Conservation (phyloP, 2,113 vertebrate genomes). For the Phainopepla nitens region DNA sequence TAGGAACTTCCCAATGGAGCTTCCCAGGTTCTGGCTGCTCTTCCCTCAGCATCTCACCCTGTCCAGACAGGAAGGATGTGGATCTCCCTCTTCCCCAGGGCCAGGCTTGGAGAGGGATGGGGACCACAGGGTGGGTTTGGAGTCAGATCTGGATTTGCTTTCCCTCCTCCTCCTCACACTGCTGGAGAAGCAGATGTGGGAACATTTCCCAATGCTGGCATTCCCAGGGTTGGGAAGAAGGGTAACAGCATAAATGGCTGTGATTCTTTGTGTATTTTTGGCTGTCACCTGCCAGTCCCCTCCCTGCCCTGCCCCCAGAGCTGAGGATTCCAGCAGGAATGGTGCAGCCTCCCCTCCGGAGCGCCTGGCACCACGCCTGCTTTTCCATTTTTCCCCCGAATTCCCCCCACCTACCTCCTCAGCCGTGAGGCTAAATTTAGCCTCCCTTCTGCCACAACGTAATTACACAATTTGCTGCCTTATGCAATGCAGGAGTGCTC, state of each 20-base stretch:
- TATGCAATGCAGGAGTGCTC: not conserved
- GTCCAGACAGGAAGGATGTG: not conserved
- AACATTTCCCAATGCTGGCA: accelerated
- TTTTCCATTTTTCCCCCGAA: not conserved
- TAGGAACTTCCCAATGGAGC: not conserved
- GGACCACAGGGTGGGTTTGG: accelerated
- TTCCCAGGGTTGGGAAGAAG: not conserved
- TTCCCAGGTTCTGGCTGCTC: not conserved
- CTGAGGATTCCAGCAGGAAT: not conserved
- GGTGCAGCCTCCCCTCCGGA: not conserved
- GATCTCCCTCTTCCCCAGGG: not conserved
- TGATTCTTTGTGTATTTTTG: not conserved
- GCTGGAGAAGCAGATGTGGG: not conserved
- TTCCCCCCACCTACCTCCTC: not conserved
- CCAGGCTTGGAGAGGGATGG: not conserved
- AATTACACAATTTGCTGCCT: not conserved
- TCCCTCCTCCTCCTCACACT: not conserved
- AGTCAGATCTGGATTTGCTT: not conserved
- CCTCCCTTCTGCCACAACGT: not conserved
- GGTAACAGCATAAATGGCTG: accelerated
- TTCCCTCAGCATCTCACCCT: not conserved
- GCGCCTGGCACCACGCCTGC: not conserved
- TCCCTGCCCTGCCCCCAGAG: not conserved
- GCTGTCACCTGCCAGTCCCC: not conserved
- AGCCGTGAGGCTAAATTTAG: not conserved